phyloP scores from a whole-genome alignment of 2,888 invertebrate genomes.

The Philereme vetulata region DNA sequence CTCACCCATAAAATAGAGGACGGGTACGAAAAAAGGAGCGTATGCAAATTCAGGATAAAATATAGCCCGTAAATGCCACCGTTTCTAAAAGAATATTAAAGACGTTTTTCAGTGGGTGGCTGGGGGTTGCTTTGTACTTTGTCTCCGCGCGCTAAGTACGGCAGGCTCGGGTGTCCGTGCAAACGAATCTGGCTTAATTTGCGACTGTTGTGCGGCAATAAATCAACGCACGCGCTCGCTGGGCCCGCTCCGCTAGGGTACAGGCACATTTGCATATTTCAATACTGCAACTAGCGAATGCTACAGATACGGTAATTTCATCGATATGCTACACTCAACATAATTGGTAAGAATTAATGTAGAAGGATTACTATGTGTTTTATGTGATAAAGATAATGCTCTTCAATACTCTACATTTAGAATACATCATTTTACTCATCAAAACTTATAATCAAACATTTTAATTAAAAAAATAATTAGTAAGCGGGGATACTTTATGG shows the following conservation, averaged over 20 bases:
- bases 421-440: neutral
- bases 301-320: constrained; percentile 20
- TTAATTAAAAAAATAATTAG: constrained; percentile 15
- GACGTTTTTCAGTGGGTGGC: constrained; percentile 84
- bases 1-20: constrained; percentile 84
- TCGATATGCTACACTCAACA: constrained; percentile 16
- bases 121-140: constrained; percentile 82
- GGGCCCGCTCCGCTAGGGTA: constrained; percentile 13
- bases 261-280: constrained; percentile 34
- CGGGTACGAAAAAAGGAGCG: constrained; percentile 84
- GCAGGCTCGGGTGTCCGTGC: constrained; percentile 75
- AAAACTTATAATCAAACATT: neutral
- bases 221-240: constrained; percentile 59
- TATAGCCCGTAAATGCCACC: constrained; percentile 85
- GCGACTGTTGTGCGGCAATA: constrained; percentile 77
- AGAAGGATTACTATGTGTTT: neutral
- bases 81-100: constrained; percentile 85
- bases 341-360: constrained; percentile 6
- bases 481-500: constrained; percentile 8
- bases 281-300: constrained; percentile 14
- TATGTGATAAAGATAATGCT: neutral
- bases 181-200: constrained; percentile 76
- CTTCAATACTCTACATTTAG: neutral
- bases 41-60: constrained; percentile 85
- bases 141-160: constrained; percentile 81